A percentile compares a stretch with the other conserved stretches of the same genome.
phyloP scores from a whole-genome alignment of 2,888 invertebrate genomes.

The Acholoe squamosa region DNA sequence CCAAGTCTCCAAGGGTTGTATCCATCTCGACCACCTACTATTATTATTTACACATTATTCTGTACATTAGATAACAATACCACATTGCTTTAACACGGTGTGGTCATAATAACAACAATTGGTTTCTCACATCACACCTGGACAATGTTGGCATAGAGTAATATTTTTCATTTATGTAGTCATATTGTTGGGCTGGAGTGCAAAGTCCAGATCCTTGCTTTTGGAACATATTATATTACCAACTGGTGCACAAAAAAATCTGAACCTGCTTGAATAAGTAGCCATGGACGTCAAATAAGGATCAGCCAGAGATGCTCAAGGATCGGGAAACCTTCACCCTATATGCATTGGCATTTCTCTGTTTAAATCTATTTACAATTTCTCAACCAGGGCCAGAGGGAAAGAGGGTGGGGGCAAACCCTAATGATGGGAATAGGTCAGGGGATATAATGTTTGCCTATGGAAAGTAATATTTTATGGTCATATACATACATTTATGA shows the following conservation, averaged over 20 bases:
- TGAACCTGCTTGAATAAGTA: background rate
- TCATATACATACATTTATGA: background rate
- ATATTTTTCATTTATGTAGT: background rate
- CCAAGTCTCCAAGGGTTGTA: background rate
- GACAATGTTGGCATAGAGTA: background rate
- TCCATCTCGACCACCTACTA: background rate
- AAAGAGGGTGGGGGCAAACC: background rate
- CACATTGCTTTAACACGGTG: slow-evolving; percentile 1
- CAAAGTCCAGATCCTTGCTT: background rate
- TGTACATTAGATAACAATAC: slow-evolving; percentile 36
- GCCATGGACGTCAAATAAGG: slow-evolving; percentile 38
- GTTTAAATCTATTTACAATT: background rate
- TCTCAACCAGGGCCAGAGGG: background rate
- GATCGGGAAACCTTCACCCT: background rate
- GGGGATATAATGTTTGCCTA: background rate
- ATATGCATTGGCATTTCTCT: background rate
- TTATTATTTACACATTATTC: slow-evolving; percentile 41
- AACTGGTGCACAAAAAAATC: background rate
- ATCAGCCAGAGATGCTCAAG: slow-evolving; percentile 2
- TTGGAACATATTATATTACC: background rate
- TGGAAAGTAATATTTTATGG: background rate
- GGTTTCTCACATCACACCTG: background rate
- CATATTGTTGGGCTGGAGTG: background rate
- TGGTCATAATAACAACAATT: background rate
- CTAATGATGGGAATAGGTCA: background rate